These are phyloP conservation scores for Zele albiditarsus DNA, from an alignment of 2,888 invertebrate genomes.

Conservation along the genomic window DNA sequence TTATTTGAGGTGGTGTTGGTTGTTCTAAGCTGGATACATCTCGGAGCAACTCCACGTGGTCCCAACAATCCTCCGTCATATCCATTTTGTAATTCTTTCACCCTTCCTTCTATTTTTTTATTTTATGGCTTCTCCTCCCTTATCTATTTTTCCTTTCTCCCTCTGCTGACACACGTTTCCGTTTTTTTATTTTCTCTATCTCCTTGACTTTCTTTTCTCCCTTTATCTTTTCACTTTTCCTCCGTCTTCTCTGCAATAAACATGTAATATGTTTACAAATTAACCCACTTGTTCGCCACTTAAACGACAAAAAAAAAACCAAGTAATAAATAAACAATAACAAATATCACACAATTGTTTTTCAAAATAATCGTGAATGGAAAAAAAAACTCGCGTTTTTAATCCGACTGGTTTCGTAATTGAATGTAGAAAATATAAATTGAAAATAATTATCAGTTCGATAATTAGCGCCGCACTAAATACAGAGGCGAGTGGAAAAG, in stretches of 20 bases:
- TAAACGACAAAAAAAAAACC: background rate
- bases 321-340: background rate
- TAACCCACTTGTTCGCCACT: background rate
- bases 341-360: background rate
- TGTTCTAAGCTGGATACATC: constrained; percentile 66
- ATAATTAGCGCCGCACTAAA: background rate
- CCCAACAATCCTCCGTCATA: constrained; percentile 71
- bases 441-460: no score
- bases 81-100: constrained; percentile 59
- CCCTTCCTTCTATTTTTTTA: background rate
- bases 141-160: background rate
- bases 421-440: no score
- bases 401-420: background rate
- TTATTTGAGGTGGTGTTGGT: constrained; percentile 56
- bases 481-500: background rate
- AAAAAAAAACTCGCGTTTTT: background rate
- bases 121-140: background rate
- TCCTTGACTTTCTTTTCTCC: background rate
- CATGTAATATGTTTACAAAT: background rate
- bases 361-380: background rate
- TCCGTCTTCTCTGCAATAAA: background rate
- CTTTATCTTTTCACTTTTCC: background rate
- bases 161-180: background rate
- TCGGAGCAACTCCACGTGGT: constrained; percentile 71
- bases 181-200: background rate